A percentile compares a stretch with the other conserved stretches of the same genome.
These are phyloP conservation scores for Epistrophella euchroma DNA, from an alignment of 2,888 invertebrate genomes.

Conservation along the genomic window DNA sequence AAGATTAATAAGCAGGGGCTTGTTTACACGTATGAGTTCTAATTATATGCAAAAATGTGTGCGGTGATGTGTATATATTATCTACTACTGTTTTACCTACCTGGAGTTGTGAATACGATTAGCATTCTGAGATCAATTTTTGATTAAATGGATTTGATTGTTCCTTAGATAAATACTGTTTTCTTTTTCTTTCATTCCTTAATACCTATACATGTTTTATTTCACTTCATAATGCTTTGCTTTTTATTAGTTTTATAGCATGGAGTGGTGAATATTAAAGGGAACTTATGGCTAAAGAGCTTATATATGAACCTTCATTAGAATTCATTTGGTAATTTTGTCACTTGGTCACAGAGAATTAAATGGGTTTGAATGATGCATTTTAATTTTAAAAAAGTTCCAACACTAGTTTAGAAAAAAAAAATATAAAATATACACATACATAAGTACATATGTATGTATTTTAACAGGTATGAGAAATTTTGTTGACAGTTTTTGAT, in stretches of 20 bases:
- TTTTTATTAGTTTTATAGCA: constrained; percentile 40
- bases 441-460: too few species aligned
- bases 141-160: constrained; percentile 62
- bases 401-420: not conserved
- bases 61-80: not conserved
- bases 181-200: not conserved
- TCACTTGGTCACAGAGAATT: not conserved
- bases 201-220: not conserved
- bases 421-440: not conserved
- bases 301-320: constrained; percentile 38
- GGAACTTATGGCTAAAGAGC: not conserved
- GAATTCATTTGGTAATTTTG: constrained; percentile 50
- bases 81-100: constrained; percentile 6
- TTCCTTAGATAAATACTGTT: constrained; percentile 12
- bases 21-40: constrained; percentile 45
- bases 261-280: constrained; percentile 59
- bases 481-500: too few species aligned
- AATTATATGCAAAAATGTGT: constrained; percentile 61
- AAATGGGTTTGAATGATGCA: constrained; percentile 19
- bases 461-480: too few species aligned
- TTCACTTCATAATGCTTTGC: constrained; percentile 21
- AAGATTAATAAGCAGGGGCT: constrained; percentile 17
- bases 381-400: constrained; percentile 15
- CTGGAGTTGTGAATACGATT: constrained; percentile 28
- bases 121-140: constrained; percentile 60